These are phyloP conservation scores for Lepus timidus DNA, from an alignment of 2,113 vertebrate genomes.

Conservation along the genomic window DNA sequence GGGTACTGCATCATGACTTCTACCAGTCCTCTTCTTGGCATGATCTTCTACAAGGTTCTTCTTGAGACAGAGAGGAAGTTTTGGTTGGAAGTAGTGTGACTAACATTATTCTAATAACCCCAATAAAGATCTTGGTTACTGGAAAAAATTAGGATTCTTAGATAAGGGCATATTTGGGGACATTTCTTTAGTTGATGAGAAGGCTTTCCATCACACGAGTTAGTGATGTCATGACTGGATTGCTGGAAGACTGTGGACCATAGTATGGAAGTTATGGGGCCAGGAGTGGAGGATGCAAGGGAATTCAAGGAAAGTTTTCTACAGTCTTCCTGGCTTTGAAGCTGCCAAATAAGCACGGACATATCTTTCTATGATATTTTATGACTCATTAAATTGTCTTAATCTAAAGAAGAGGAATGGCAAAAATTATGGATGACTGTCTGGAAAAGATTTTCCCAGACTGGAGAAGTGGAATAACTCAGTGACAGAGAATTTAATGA, in stretches of 20 bases:
- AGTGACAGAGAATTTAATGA: constrained; percentile 71
- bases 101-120: constrained; percentile 38
- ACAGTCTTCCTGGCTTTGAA: neutral
- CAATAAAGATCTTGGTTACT: neutral
- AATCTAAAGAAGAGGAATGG: constrained; percentile 11
- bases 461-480: constrained; percentile 63
- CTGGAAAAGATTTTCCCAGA: constrained; percentile 74
- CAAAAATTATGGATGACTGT: constrained; percentile 63
- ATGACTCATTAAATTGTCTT: constrained; percentile 61
- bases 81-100: neutral
- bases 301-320: constrained; percentile 25
- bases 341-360: neutral
- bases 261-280: neutral
- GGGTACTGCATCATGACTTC: neutral
- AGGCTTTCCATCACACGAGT: neutral
- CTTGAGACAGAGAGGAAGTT: neutral
- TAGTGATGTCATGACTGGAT: neutral
- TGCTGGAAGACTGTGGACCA: neutral
- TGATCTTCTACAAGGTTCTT: neutral
- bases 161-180: neutral
- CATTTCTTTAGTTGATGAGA: constrained; percentile 2
- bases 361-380: neutral
- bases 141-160: neutral
- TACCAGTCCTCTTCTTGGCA: neutral
- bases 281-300: neutral